phyloP scores from a whole-genome alignment of 2,113 vertebrate genomes.

The Notothenia rossii region DNA sequence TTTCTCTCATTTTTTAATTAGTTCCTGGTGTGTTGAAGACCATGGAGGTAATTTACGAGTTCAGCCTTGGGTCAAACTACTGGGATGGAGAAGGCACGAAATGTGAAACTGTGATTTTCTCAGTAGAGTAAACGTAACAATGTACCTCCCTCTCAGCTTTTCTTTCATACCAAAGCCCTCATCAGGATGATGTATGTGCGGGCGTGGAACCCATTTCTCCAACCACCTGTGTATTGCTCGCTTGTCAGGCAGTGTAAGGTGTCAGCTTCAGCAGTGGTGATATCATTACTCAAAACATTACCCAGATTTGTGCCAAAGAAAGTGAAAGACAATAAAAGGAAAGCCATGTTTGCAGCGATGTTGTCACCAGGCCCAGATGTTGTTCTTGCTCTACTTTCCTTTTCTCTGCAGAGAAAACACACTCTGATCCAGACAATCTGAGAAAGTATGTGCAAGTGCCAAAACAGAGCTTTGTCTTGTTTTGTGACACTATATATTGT shows the following conservation, averaged over 20 bases:
- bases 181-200: constrained; percentile 69
- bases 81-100: constrained; percentile 7
- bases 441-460: constrained; percentile 60
- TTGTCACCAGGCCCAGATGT: constrained; percentile 73
- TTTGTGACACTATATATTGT: constrained; percentile 56
- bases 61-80: constrained; percentile 51
- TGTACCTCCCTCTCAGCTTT: constrained; percentile 38
- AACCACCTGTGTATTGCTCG: constrained; percentile 68
- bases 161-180: constrained; percentile 37
- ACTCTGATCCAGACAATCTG: constrained; percentile 67
- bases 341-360: constrained; percentile 50
- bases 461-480: constrained; percentile 63
- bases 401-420: constrained; percentile 67
- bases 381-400: constrained; percentile 74
- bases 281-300: constrained; percentile 73
- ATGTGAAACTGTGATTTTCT: constrained; percentile 14
- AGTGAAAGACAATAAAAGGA: constrained; percentile 22
- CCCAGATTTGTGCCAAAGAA: constrained; percentile 46
- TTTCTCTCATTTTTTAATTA: constrained; percentile 40
- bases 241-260: constrained; percentile 60
- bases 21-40: constrained; percentile 45
- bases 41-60: constrained; percentile 42
- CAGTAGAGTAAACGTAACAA: constrained; percentile 44
- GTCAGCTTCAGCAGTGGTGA: constrained; percentile 69
- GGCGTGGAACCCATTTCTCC: constrained; percentile 61